phyloP scores from a whole-genome alignment of 2,888 invertebrate genomes.

The Chymomyza caudatula region DNA sequence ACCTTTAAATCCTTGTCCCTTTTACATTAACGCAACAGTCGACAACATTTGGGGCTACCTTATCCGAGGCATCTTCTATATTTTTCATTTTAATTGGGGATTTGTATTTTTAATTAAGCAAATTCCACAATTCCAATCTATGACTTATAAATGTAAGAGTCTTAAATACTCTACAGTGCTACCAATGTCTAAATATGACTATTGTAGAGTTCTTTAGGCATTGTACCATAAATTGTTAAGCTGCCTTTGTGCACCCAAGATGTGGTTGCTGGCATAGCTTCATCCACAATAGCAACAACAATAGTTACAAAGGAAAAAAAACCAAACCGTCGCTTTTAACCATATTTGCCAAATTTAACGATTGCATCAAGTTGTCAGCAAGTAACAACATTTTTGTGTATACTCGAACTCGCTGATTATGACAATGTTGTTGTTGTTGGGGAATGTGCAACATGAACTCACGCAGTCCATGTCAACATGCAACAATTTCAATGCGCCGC shows the following conservation, averaged over 20 bases:
- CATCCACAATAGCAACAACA: neutral
- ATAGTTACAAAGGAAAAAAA: neutral
- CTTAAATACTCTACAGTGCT: neutral
- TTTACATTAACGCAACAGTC: no score
- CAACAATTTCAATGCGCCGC: constrained; percentile 62
- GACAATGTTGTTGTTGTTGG: constrained; percentile 41
- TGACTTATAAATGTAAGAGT: neutral
- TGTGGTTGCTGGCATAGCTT: neutral
- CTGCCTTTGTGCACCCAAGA: neutral
- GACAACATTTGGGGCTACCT: no score
- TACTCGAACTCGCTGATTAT: constrained; percentile 42
- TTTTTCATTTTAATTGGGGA: no score
- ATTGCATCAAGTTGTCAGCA: constrained; percentile 47
- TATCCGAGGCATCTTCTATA: no score
- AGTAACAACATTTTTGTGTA: constrained; percentile 30
- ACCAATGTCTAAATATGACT: neutral
- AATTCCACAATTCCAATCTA: neutral
- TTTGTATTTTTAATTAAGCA: no score
- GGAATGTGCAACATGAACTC: constrained; percentile 56
- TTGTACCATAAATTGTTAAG: neutral
- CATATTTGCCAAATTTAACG: constrained; percentile 72
- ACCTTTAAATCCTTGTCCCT: no score
- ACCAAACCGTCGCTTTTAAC: constrained; percentile 28
- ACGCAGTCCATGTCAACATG: constrained; percentile 36
- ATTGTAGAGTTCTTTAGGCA: neutral